phyloP scores from a whole-genome alignment of 2,797 vertebrate genomes.

The Mallotus villosus region DNA sequence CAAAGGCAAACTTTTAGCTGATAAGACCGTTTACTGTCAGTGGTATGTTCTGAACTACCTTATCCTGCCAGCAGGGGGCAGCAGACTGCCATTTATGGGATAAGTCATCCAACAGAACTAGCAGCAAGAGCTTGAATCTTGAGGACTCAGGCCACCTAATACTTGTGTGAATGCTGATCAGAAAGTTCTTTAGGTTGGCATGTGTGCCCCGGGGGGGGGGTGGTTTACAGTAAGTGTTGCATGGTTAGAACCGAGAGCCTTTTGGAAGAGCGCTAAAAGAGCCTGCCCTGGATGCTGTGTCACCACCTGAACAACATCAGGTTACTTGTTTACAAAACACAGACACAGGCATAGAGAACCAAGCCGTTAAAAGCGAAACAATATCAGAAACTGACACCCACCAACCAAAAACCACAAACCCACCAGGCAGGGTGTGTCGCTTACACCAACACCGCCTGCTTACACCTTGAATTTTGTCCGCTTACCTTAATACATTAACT shows the following conservation, averaged over 20 bases:
- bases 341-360: too few relatives aligned
- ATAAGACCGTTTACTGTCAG: too few relatives aligned
- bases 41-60: conserved; percentile 3
- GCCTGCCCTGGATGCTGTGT: not conserved
- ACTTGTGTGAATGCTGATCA: not conserved
- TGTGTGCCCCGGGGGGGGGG: not conserved
- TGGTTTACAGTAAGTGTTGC: not conserved
- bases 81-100: not conserved
- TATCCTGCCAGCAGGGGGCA: conserved; percentile 39
- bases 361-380: too few relatives aligned
- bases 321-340: too few relatives aligned
- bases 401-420: too few relatives aligned
- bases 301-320: not conserved
- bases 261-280: too few relatives aligned
- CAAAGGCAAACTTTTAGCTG: not conserved
- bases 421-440: too few relatives aligned
- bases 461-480: too few relatives aligned
- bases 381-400: too few relatives aligned
- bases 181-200: not conserved
- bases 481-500: too few relatives aligned
- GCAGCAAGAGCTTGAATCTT: conserved; percentile 6
- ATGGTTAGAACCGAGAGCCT: too few relatives aligned
- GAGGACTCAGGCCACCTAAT: not conserved
- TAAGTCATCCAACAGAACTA: not conserved
- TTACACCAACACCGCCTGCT: too few relatives aligned